Evolutionary conservation across 2,113 vertebrate genomes (phyloP).

Genomic region (Baryphthengus martii): DNA sequence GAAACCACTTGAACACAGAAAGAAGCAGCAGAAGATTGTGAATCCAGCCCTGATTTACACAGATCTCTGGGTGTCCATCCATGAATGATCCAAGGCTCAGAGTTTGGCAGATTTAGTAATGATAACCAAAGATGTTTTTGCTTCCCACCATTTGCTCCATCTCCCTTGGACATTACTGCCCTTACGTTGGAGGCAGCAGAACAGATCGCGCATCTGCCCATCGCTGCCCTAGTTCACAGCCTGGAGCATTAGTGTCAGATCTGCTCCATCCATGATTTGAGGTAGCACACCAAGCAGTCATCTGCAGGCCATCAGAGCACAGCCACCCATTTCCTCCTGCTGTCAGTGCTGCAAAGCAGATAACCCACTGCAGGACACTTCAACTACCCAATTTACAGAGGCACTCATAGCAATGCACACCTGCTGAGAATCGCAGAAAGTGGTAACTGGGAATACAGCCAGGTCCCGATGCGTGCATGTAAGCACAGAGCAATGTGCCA

Average conservation of each 20-base stretch:
- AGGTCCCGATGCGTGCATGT: accelerated
- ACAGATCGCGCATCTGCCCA: not conserved
- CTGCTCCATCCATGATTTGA: not conserved
- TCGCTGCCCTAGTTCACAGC: not conserved
- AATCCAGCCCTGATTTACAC: not conserved
- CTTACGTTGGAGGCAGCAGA: accelerated
- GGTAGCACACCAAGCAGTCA: accelerated
- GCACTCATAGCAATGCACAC: accelerated
- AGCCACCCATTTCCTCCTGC: not conserved
- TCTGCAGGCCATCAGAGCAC: accelerated
- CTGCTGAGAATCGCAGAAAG: not conserved
- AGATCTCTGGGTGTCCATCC: not conserved
- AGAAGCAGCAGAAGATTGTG: not conserved
- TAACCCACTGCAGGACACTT: not conserved
- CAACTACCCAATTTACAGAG: not conserved
- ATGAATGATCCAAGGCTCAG: not conserved
- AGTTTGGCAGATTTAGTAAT: not conserved
- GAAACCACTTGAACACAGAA: not conserved
- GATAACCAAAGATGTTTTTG: not conserved
- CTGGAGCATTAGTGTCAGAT: accelerated
- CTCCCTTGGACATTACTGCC: not conserved
- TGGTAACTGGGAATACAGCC: accelerated
- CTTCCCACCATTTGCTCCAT: not conserved
- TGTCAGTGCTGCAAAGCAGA: not conserved
- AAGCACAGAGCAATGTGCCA: not conserved